Percentiles rank a stretch among this genome's conserved stretches.
phyloP scores from a whole-genome alignment of 2,113 vertebrate genomes.

The Scomber japonicus region DNA sequence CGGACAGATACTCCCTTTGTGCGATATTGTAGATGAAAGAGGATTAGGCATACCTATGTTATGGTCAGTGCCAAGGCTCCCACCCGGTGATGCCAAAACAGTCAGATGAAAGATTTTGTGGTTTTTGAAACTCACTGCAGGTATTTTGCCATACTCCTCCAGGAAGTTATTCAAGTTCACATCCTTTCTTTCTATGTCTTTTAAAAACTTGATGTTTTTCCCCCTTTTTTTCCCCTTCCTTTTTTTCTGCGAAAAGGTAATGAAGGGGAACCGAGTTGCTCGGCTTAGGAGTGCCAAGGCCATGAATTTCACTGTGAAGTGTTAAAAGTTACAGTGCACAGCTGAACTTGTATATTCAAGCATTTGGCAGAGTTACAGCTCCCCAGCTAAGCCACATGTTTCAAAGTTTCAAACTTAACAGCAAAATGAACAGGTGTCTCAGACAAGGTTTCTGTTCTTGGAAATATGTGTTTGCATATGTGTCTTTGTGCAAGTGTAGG shows the following conservation, averaged over 20 bases:
- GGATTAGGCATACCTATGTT: slow-evolving; percentile 81
- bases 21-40: slow-evolving; percentile 80
- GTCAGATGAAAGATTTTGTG: slow-evolving; percentile 70
- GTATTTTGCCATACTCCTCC: slow-evolving; percentile 74
- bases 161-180: slow-evolving; percentile 65
- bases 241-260: slow-evolving; percentile 65
- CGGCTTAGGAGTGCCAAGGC: slow-evolving; percentile 52
- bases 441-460: slow-evolving; percentile 64
- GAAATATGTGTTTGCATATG: slow-evolving; percentile 56
- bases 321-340: slow-evolving; percentile 79
- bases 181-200: slow-evolving; percentile 59
- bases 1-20: slow-evolving; percentile 75
- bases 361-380: slow-evolving; percentile 72
- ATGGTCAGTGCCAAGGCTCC: slow-evolving; percentile 73
- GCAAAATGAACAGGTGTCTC: slow-evolving; percentile 82
- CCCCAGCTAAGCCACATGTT: slow-evolving; percentile 80
- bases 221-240: slow-evolving; percentile 11
- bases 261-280: slow-evolving; percentile 72
- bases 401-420: slow-evolving; percentile 77
- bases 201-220: slow-evolving; percentile 28
- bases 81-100: slow-evolving; percentile 73
- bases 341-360: slow-evolving; percentile 80
- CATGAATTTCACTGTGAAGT: slow-evolving; percentile 76
- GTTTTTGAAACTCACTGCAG: slow-evolving; percentile 74
- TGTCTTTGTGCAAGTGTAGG: slow-evolving; percentile 19